phyloP scores from a whole-genome alignment of 2,797 vertebrate genomes.

The Rhinichthys osculus region DNA sequence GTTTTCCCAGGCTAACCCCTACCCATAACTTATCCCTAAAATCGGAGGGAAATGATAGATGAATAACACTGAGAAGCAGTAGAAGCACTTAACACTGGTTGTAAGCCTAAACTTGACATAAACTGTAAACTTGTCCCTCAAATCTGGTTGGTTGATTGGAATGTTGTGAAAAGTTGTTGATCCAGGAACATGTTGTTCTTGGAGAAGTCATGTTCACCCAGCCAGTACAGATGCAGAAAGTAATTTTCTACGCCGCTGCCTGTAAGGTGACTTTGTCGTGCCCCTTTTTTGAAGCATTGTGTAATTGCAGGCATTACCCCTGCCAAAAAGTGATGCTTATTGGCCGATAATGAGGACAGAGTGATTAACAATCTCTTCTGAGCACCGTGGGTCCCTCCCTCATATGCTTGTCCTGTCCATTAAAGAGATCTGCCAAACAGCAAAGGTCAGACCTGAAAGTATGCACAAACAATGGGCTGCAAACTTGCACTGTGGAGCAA shows the following conservation, averaged over 20 bases:
- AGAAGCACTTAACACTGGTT: neutral
- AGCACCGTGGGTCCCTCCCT: neutral
- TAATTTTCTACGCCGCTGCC: slow-evolving; percentile 42
- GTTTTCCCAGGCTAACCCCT: no score
- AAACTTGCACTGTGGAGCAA: neutral
- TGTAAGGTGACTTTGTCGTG: slow-evolving; percentile 57
- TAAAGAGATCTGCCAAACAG: neutral
- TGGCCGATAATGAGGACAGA: slow-evolving; percentile 38
- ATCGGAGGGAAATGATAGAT: neutral
- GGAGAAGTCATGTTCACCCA: neutral
- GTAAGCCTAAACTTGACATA: neutral
- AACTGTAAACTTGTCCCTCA: neutral
- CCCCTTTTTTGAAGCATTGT: neutral
- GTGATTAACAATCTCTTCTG: slow-evolving; percentile 29
- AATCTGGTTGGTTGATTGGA: neutral
- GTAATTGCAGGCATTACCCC: slow-evolving; percentile 12
- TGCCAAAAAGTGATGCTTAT: slow-evolving; percentile 48
- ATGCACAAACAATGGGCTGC: neutral
- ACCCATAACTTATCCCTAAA: no score
- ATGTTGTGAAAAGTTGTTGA: neutral
- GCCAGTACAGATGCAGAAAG: slow-evolving; percentile 1
- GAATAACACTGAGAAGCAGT: neutral
- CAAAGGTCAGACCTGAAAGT: neutral
- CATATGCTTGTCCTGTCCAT: neutral
- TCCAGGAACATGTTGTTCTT: neutral